These are phyloP conservation scores for Fragum fragum DNA, from an alignment of 2,888 invertebrate species.

Conservation along the genomic window DNA sequence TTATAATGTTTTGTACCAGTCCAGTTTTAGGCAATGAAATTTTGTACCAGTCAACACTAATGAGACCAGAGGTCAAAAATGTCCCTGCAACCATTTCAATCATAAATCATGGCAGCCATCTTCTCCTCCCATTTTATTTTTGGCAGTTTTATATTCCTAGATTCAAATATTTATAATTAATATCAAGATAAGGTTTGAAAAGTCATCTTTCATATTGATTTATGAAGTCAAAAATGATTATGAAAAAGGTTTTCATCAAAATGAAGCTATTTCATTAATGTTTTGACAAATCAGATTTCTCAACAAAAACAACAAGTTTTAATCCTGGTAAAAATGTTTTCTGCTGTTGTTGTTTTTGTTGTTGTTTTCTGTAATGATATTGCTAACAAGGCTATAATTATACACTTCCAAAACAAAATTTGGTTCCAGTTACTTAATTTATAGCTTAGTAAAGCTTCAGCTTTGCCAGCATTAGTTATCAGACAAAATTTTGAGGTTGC, in stretches of 20 bases:
- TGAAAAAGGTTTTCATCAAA: not conserved
- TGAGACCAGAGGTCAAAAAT: conserved; percentile 19
- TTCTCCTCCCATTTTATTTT: conserved; percentile 25
- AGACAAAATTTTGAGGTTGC: too few species aligned
- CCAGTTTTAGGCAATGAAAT: conserved; percentile 17
- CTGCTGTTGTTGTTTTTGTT: too few species aligned
- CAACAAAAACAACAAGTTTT: too few species aligned
- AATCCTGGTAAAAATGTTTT: too few species aligned
- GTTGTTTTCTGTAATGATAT: too few species aligned
- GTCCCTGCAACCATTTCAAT: conserved; percentile 25
- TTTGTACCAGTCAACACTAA: conserved; percentile 22
- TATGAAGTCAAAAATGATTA: not conserved
- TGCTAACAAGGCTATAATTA: too few species aligned
- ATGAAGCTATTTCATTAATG: too few species aligned
- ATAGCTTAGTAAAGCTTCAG: too few species aligned
- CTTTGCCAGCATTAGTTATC: too few species aligned
- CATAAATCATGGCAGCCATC: conserved; percentile 30
- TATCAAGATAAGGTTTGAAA: conserved; percentile 15
- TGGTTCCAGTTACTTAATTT: too few species aligned
- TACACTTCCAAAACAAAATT: too few species aligned
- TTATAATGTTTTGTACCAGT: conserved; percentile 17
- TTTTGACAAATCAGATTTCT: too few species aligned
- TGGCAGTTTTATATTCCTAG: conserved; percentile 25
- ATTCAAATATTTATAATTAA: conserved; percentile 29
- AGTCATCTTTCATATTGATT: not conserved